Percentiles rank a stretch among this genome's conserved stretches.
phyloP scores from a whole-genome alignment of 1,140 invertebrate genomes.

The Lordiphosa mommai region DNA sequence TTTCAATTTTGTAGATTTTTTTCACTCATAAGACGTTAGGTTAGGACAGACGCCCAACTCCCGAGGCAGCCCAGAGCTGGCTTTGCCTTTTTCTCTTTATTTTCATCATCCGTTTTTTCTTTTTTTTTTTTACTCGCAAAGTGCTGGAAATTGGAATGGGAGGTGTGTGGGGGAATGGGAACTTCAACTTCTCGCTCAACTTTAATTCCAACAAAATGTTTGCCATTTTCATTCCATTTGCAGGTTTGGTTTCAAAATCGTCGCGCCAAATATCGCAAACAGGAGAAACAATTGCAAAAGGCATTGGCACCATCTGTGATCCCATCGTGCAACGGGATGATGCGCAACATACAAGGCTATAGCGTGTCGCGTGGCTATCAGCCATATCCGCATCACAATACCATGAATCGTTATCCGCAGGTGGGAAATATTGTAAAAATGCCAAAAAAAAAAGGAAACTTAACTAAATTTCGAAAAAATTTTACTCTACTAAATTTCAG shows the following conservation, averaged over 20 bases:
- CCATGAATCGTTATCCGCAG: constrained; percentile 97
- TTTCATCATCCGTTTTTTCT: constrained; percentile 28
- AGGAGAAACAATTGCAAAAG: constrained; percentile 98
- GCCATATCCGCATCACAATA: constrained; percentile 94
- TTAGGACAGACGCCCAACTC: constrained; percentile 15
- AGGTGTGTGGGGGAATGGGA: not conserved
- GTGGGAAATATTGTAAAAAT: constrained; percentile 81
- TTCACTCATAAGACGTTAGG: constrained; percentile 61
- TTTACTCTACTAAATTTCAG: constrained; percentile 24
- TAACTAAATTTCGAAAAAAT: no score
- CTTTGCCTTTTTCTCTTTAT: constrained; percentile 23
- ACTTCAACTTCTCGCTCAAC: not conserved
- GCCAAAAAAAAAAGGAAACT: no score
- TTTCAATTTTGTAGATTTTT: constrained; percentile 77
- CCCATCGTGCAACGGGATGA: constrained; percentile 95
- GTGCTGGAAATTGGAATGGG: constrained; percentile 18
- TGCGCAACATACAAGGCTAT: constrained; percentile 98
- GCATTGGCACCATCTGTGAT: constrained; percentile 93
- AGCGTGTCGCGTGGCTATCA: constrained; percentile 90
- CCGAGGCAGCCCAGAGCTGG: not conserved
- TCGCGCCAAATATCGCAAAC: constrained; percentile 98
- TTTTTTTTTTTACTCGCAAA: constrained; percentile 21
- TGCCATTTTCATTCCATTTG: constrained; percentile 10
- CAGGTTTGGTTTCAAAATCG: constrained; percentile 95
- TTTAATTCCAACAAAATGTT: not conserved